Conservation (phyloP, 2,113 vertebrate genomes). For the Planiliza haematocheilus region DNA sequence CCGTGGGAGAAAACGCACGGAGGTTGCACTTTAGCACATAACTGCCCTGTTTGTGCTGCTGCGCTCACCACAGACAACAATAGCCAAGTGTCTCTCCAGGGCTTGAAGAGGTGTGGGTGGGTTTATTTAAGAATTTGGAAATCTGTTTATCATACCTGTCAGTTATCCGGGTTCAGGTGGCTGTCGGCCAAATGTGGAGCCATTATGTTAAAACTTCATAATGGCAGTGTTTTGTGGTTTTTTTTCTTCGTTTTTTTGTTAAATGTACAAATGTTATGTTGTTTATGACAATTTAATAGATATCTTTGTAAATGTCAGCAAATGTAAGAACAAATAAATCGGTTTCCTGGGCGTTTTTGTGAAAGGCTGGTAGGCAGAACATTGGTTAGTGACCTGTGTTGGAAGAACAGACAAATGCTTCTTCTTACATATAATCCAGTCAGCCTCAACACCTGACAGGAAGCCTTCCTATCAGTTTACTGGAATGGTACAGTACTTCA, state of each 20-base stretch:
- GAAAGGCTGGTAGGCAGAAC: background rate
- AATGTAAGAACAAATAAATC: slow-evolving; percentile 1
- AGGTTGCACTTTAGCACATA: slow-evolving; percentile 66
- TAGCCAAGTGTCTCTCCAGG: slow-evolving; percentile 67
- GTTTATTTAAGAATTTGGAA: slow-evolving; percentile 71
- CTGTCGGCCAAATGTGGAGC: slow-evolving; percentile 39
- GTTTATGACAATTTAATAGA: background rate
- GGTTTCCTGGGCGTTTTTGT: background rate
- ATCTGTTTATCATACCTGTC: slow-evolving; percentile 69
- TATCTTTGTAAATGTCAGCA: background rate
- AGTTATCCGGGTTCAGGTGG: slow-evolving; percentile 53
- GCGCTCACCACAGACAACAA: slow-evolving; percentile 72
- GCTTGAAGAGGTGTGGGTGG: slow-evolving; percentile 59
- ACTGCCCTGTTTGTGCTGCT: slow-evolving; percentile 62
- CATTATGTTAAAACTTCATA: slow-evolving; percentile 12
- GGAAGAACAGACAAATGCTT: slow-evolving; percentile 1
- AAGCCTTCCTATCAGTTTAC: background rate
- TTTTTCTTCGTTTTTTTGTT: background rate
- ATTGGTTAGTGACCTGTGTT: slow-evolving; percentile 4
- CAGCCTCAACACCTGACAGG: background rate
- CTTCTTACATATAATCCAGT: background rate
- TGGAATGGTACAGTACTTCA: background rate
- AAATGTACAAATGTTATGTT: background rate
- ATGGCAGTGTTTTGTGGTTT: background rate
- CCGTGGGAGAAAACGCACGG: slow-evolving; percentile 64